Evolutionary conservation across 2,797 vertebrate species (phyloP).

Genomic region (Xiphorhynchus erythropygius): DNA sequence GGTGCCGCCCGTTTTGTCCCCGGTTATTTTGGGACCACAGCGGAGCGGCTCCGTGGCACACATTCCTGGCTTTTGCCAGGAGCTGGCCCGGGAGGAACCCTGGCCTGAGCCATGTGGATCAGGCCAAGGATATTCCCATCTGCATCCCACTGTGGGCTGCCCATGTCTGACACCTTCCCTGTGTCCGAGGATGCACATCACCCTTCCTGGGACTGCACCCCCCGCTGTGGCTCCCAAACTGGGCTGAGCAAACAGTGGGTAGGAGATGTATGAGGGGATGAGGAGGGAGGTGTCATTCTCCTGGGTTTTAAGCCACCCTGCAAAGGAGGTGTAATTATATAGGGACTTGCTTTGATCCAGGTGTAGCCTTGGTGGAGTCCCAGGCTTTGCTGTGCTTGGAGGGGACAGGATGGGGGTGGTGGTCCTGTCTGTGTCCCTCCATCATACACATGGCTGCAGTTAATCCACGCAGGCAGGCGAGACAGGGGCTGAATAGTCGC

Average conservation of each 20-base stretch:
- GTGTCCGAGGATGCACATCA: rapidly evolving
- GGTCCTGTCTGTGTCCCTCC: neutral
- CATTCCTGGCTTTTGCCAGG: neutral
- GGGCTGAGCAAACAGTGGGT: neutral
- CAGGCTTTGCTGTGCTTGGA: neutral
- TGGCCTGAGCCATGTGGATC: neutral
- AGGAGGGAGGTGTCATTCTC: neutral
- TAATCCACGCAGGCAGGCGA: neutral
- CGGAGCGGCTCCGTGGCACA: rapidly evolving
- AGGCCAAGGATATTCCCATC: neutral
- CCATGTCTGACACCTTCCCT: rapidly evolving
- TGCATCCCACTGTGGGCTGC: neutral
- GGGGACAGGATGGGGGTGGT: neutral
- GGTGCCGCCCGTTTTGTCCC: neutral
- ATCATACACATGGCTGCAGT: rapidly evolving
- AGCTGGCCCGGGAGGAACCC: neutral
- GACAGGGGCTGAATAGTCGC: neutral
- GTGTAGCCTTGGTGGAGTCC: neutral
- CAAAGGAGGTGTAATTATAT: neutral
- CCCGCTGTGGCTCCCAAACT: rapidly evolving
- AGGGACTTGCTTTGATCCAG: neutral
- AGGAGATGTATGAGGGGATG: rapidly evolving
- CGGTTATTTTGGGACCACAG: neutral
- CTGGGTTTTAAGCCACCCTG: neutral
- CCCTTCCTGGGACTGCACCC: neutral